Conservation (phyloP, 2,113 vertebrate species). For the Tragelaphus buxtoni region DNA sequence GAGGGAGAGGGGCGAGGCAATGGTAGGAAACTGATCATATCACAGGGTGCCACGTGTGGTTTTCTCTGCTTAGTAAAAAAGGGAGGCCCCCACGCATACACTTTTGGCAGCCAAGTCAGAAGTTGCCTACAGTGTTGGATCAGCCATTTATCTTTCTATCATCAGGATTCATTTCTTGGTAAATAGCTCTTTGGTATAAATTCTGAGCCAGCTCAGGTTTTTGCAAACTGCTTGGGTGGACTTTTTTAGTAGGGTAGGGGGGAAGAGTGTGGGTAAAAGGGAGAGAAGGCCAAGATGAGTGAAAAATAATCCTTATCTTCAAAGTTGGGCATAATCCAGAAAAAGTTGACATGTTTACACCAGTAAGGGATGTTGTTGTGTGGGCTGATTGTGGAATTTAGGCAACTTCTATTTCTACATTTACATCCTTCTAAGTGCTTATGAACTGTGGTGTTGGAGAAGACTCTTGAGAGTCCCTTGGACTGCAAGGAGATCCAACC, state of each 20-base stretch:
- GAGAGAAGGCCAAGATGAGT: neutral
- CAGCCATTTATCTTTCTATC: neutral
- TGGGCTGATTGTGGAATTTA: neutral
- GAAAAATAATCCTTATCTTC: neutral
- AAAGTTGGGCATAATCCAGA: neutral
- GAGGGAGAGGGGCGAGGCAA: neutral
- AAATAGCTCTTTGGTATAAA: neutral
- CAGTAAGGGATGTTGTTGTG: neutral
- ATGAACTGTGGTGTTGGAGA: too few relatives aligned
- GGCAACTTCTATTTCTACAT: neutral
- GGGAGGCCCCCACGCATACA: neutral
- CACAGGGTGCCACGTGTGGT: rapidly evolving
- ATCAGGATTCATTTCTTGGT: neutral
- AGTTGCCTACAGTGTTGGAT: neutral
- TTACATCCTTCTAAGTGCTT: neutral
- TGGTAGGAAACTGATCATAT: neutral
- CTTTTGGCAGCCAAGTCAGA: neutral
- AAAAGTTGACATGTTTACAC: neutral
- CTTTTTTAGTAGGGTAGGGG: neutral
- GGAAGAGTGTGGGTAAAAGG: neutral
- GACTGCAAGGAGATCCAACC: too few relatives aligned
- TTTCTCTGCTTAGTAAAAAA: neutral
- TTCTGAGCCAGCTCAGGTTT: neutral
- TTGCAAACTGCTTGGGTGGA: neutral
- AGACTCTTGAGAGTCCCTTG: too few relatives aligned